Conservation (phyloP, 1,140 invertebrate species). For the Mycetomoellerius zeteki region DNA sequence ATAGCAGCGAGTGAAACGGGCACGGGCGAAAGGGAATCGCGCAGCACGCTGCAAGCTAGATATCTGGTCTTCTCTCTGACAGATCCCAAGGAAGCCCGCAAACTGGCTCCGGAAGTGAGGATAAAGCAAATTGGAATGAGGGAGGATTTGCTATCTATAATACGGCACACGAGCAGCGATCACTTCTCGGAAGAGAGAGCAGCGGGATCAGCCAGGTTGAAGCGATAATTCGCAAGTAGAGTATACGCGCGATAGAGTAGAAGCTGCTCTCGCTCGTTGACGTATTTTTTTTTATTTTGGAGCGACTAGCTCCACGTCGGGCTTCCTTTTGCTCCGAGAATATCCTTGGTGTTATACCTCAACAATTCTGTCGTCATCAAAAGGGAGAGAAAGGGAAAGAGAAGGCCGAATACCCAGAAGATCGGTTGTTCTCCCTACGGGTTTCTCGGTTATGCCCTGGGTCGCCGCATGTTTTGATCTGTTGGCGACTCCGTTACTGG, state of each 20-base stretch:
- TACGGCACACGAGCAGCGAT: conserved; percentile 86
- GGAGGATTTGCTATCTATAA: conserved; percentile 86
- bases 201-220: conserved; percentile 34
- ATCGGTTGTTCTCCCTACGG: neutral
- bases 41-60: conserved; percentile 1
- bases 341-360: conserved; percentile 79
- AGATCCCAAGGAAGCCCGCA: conserved; percentile 78
- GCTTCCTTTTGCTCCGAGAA: conserved; percentile 34
- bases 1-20: neutral
- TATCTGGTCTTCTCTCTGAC: conserved; percentile 56
- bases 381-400: neutral
- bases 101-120: conserved; percentile 87
- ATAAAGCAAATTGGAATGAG: conserved; percentile 87
- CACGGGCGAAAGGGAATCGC: neutral
- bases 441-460: conserved; percentile 83
- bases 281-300: conserved; percentile 19
- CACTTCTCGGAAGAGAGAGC: conserved; percentile 85
- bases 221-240: conserved; percentile 15
- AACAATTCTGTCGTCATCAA: conserved; percentile 27
- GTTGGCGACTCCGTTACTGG: conserved; percentile 80
- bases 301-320: conserved; percentile 28
- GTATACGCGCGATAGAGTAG: conserved; percentile 65
- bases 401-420: neutral
- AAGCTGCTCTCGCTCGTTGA: conserved; percentile 67
- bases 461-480: conserved; percentile 82